A percentile compares a stretch with the other conserved stretches of the same genome.
phyloP scores from a whole-genome alignment of 2,797 vertebrate genomes.

The Pipistrellus pipistrellus region DNA sequence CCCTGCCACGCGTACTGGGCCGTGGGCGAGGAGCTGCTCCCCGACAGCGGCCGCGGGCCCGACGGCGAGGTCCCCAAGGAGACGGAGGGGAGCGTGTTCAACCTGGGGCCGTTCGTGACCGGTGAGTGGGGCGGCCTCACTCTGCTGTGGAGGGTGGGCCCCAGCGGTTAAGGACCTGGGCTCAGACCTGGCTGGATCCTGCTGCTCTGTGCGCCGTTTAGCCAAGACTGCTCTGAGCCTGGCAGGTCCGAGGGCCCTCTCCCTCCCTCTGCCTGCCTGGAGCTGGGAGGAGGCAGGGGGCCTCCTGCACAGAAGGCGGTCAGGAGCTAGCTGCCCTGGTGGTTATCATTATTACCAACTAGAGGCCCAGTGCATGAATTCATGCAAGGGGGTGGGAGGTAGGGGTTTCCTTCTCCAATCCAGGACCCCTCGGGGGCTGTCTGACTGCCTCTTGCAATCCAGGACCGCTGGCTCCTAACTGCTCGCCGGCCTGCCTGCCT shows the following conservation, averaged over 20 bases:
- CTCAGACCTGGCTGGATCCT: background rate
- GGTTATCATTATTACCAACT: background rate
- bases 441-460: too few species aligned
- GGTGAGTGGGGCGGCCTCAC: conserved; percentile 83
- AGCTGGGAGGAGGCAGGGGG: background rate
- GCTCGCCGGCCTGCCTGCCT: too few species aligned
- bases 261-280: background rate
- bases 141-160: background rate
- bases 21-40: conserved; percentile 86
- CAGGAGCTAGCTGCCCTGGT: background rate
- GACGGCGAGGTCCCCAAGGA: conserved; percentile 89
- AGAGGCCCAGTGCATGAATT: too few species aligned
- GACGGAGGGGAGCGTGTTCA: conserved; percentile 85
- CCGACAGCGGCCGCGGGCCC: conserved; percentile 74
- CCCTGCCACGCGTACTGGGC: conserved; percentile 91
- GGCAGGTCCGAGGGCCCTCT: background rate
- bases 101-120: conserved; percentile 87
- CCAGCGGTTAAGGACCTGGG: background rate
- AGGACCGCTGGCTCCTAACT: too few species aligned
- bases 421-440: too few species aligned
- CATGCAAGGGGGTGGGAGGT: rapidly evolving
- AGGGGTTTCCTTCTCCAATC: too few species aligned
- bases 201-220: background rate
- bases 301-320: background rate
- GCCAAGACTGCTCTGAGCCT: background rate